phyloP scores from a whole-genome alignment of 2,113 vertebrate species.

The Pterocles gutturalis region DNA sequence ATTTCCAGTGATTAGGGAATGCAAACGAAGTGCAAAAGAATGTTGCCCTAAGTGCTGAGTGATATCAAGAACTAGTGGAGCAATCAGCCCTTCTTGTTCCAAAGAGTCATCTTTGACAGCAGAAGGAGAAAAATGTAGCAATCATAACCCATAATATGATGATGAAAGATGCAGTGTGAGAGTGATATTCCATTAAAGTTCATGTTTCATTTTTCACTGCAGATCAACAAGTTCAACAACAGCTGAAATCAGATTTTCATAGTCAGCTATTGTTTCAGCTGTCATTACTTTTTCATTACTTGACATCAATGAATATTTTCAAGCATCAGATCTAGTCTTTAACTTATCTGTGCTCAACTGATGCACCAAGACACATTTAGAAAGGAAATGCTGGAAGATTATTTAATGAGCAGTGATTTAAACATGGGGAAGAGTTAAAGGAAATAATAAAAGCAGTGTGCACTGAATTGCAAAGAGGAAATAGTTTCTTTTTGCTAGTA shows the following conservation, averaged over 20 bases:
- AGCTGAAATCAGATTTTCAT: background rate
- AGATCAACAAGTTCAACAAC: constrained; percentile 18
- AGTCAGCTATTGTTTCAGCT: constrained; percentile 35
- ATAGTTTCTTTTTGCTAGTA: constrained; percentile 60
- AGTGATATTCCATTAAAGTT: constrained; percentile 13
- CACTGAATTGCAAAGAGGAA: constrained; percentile 32
- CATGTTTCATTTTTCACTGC: constrained; percentile 34
- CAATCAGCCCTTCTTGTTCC: background rate
- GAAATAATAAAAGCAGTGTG: constrained; percentile 60
- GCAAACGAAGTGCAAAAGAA: background rate
- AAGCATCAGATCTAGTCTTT: constrained; percentile 28
- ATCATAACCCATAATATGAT: background rate
- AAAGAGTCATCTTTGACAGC: constrained; percentile 18
- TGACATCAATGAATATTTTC: constrained; percentile 58
- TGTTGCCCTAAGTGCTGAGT: background rate
- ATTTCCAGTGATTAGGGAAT: constrained; percentile 33
- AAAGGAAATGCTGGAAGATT: constrained; percentile 58
- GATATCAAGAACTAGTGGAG: background rate
- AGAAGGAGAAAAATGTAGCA: background rate
- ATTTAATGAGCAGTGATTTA: constrained; percentile 67
- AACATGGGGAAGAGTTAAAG: constrained; percentile 54
- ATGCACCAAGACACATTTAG: constrained; percentile 21
- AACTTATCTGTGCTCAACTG: constrained; percentile 32
- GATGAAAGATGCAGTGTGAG: background rate
- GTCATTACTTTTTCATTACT: constrained; percentile 40